A percentile compares a stretch with the other conserved stretches of the same genome.
Evolutionary conservation across 2,113 vertebrate species (phyloP).

Genomic region (Cryptotis parvus): DNA sequence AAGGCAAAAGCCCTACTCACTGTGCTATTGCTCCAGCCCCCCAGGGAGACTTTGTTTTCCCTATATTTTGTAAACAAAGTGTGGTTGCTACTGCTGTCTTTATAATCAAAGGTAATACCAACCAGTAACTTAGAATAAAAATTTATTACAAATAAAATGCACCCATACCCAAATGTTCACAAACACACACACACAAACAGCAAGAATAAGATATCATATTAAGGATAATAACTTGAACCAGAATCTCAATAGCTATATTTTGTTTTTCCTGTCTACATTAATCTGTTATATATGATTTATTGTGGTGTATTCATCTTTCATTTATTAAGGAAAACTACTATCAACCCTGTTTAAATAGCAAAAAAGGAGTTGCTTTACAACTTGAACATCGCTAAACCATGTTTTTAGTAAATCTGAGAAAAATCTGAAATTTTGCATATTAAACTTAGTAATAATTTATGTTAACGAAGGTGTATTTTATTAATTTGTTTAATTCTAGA

Average conservation of each 20-base stretch:
- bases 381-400: not conserved
- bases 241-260: not conserved
- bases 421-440: not conserved
- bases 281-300: constrained; percentile 43
- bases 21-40: no score
- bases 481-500: not conserved
- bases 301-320: constrained; percentile 4
- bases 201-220: not conserved
- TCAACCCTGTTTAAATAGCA: not conserved
- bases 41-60: not conserved
- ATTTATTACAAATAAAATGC: constrained; percentile 7
- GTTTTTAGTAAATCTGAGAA: not conserved
- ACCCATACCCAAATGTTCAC: not conserved
- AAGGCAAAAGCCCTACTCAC: no score
- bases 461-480: not conserved
- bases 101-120: not conserved
- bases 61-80: constrained; percentile 4
- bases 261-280: constrained; percentile 34
- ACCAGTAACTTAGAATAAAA: not conserved
- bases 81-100: not conserved
- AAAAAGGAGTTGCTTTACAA: not conserved
- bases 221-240: not conserved
- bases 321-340: constrained; percentile 21
- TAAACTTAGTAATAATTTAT: not conserved
- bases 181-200: not conserved